Percentiles rank a stretch among this genome's conserved stretches.
These are phyloP conservation scores for Orius laevigatus DNA, from an alignment of 1,140 invertebrate genomes.

Conservation along the genomic window DNA sequence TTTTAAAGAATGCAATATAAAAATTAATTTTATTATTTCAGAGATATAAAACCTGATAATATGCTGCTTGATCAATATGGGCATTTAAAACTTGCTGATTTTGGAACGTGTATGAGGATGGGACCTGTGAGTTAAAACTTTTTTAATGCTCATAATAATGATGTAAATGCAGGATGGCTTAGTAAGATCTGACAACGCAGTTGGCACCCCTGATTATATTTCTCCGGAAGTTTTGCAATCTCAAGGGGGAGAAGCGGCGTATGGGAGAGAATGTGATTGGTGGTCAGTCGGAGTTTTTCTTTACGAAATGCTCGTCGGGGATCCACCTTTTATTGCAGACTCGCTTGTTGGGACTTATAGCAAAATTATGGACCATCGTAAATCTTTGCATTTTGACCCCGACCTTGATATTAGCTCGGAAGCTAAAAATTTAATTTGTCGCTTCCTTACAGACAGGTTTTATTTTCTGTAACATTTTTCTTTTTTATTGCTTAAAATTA, in stretches of 20 bases:
- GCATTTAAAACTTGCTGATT: slow-evolving; percentile 95
- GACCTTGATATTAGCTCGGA: slow-evolving; percentile 83
- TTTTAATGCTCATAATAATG: not conserved
- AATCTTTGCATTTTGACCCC: slow-evolving; percentile 85
- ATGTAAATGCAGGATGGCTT: slow-evolving; percentile 56
- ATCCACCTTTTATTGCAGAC: slow-evolving; percentile 97
- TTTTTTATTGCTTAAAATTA: slow-evolving; percentile 14
- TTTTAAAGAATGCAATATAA: not conserved
- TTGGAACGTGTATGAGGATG: slow-evolving; percentile 99
- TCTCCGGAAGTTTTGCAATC: slow-evolving; percentile 96
- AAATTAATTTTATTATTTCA: slow-evolving; percentile 23
- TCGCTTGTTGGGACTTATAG: slow-evolving; percentile 95
- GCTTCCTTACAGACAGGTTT: slow-evolving; percentile 76
- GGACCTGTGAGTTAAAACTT: slow-evolving; percentile 42
- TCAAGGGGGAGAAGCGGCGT: slow-evolving; percentile 88
- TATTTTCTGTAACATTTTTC: slow-evolving; percentile 1
- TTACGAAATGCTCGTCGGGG: slow-evolving; percentile 98
- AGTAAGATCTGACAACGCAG: slow-evolving; percentile 90
- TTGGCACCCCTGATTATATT: slow-evolving; percentile 98
- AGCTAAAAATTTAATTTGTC: slow-evolving; percentile 84
- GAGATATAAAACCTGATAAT: slow-evolving; percentile 98
- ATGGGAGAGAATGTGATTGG: slow-evolving; percentile 96
- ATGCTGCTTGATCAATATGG: slow-evolving; percentile 90
- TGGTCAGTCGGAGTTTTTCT: slow-evolving; percentile 98
- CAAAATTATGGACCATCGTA: slow-evolving; percentile 98